phyloP scores from a whole-genome alignment of 1,140 invertebrate genomes.

The Lepidurus packardi region DNA sequence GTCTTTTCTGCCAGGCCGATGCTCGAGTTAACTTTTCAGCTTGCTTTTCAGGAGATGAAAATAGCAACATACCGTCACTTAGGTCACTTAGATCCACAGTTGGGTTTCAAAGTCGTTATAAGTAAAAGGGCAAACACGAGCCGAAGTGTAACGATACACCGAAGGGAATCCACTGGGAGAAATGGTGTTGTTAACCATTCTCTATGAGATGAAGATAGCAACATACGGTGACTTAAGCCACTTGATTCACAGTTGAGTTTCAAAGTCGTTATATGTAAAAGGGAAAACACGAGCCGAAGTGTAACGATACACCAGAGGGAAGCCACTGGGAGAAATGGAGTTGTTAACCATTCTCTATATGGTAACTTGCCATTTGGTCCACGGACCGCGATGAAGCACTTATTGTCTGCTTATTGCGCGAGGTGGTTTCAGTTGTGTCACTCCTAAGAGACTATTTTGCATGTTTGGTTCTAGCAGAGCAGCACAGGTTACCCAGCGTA shows the following conservation, averaged over 20 bases:
- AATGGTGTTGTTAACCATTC: not conserved
- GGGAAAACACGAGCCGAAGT: too few species aligned
- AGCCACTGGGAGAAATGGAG: not conserved
- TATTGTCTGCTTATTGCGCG: not conserved
- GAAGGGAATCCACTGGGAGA: not conserved
- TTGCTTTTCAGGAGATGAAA: too few species aligned
- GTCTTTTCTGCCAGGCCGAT: not conserved
- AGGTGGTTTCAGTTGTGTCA: not conserved
- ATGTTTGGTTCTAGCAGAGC: not conserved
- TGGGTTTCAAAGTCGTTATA: too few species aligned
- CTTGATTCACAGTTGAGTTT: too few species aligned
- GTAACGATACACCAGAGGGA: not conserved
- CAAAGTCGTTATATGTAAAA: too few species aligned
- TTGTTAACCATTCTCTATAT: not conserved
- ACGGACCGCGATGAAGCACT: not conserved
- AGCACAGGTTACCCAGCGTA: not conserved
- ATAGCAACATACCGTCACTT: too few species aligned
- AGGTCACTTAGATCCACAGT: too few species aligned
- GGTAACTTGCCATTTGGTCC: not conserved
- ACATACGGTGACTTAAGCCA: too few species aligned
- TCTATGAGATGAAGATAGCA: too few species aligned
- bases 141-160: not conserved
- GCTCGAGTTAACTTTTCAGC: not conserved
- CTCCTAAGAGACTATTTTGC: not conserved
- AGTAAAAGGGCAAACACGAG: too few species aligned